Percentiles rank a stretch among this genome's conserved stretches.
Evolutionary conservation across 2,888 invertebrate species (phyloP).

Genomic region (Hemithea aestivaria): DNA sequence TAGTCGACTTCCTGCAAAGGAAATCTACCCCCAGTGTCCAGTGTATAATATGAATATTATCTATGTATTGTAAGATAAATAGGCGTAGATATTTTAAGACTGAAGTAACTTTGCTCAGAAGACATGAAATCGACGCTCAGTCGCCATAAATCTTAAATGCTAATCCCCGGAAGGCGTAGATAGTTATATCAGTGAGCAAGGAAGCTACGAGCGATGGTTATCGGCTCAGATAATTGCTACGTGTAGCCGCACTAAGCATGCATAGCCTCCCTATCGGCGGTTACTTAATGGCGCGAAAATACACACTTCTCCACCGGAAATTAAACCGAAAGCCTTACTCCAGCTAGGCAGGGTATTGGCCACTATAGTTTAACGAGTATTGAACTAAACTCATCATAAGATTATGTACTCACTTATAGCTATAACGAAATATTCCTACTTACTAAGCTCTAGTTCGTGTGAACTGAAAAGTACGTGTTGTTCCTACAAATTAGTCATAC

Average conservation of each 20-base stretch:
- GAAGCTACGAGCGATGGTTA: conserved; percentile 19
- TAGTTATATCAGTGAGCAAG: conserved; percentile 4
- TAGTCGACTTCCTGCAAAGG: too few relatives aligned
- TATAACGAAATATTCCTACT: too few relatives aligned
- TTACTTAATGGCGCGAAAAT: conserved; percentile 44
- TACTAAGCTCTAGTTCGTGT: too few relatives aligned
- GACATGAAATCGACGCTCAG: too few relatives aligned
- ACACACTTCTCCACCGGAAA: conserved; percentile 44
- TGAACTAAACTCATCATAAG: neutral
- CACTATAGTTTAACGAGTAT: conserved; percentile 9
- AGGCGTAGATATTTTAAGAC: too few relatives aligned
- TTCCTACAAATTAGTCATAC: too few relatives aligned
- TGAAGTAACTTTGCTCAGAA: too few relatives aligned
- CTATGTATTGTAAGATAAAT: too few relatives aligned
- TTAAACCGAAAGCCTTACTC: conserved; percentile 37
- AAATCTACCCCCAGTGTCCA: too few relatives aligned
- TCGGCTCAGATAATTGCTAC: conserved; percentile 25
- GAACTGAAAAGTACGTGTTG: too few relatives aligned
- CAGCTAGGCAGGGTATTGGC: conserved; percentile 15
- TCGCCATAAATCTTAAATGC: conserved; percentile 1
- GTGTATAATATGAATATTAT: too few relatives aligned
- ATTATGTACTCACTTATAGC: too few relatives aligned
- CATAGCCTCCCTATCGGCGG: conserved; percentile 32
- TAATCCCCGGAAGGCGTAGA: conserved; percentile 6
- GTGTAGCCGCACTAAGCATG: conserved; percentile 32